Evolutionary conservation across 2,888 invertebrate species (phyloP), one percentile per base, ranked within the genome.

Genomic region (Acronicta alni): DNA sequence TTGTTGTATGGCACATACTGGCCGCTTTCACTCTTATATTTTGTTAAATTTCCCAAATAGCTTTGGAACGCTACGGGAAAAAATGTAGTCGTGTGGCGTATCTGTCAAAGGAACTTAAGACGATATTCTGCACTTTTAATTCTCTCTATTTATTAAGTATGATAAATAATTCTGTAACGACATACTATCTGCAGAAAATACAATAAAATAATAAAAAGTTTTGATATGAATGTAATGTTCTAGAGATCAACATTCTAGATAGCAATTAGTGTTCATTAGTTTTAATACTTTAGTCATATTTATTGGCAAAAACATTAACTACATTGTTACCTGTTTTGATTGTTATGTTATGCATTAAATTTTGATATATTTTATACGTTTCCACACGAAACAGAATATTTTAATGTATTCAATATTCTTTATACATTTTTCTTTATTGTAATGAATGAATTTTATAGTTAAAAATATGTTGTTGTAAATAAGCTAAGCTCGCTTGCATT

Each of bases 401-500:
- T 72, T 63, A 68, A 68, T 81, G 79, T 80, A 81, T 78, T 80
- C 66, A 45, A 57, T 35, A 35, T 74, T 71, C 59, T 74, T 75
- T 75, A 72, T 75, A 77, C 78, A 75, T 82, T 84, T 81, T 83
- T 83, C 65, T 76, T 70, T 81, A 77, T 79, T 87, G 83, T 84
- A 80, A 77, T 83, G 82, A 80, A 85, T 83, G 82, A 72, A 80
- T 73, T 81, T 80, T 75, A 83, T 82, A 80, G 79, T 68, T 81
- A 81, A 84, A 81, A 84, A 79, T 79, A 83, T 81, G 80, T 87
- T 86, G 83, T 86, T 93, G 93, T 93, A 93, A 80, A 93, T 92
- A 93, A 87, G 89, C 91, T 89, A 89, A 89, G 90, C 92, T 88
- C 89, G 93, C 92, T 91, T 91, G 93, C 92, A 92, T 92, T 84